Base-by-base conservation (phyloP, 1,140 invertebrate genomes). In the Diabrotica undecimpunctata region DNA sequence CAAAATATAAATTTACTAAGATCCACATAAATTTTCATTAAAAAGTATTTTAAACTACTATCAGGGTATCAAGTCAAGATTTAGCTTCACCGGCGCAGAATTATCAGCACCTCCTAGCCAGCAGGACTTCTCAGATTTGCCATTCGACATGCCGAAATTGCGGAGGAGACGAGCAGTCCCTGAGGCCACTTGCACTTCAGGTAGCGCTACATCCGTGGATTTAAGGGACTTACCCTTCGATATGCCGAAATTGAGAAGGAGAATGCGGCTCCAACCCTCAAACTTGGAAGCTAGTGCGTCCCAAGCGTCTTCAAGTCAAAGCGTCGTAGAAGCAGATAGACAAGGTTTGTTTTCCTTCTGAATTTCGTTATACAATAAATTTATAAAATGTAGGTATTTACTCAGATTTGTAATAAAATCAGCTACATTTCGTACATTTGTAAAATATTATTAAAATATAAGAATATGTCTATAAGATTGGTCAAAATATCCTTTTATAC, bases 71-170 rank as follows among this genome's bases (percentile, higher is more conserved):
- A 89, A 90, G 73, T 87, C 86, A 7, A 75, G 81, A 59, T 83
- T 83, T 68, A 81, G 81, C 41, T 84, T 86, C 46, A 66, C 66
- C 38, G 63, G 50, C 4, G 69, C 37, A 8, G 73, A 75, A 62
- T 57, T 75, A 56, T 70, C 70, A 53, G 68, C 65, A 12, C 66
- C 69, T 76, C 46, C 75, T 73, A 65, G 77, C 76, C 69, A 80
- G 76, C 70, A 80, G 12, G 88, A 90, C 71, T 81, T 91, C 37
- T 84, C 84, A 13, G 89, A 92, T 79, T 81, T 94, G 63, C 92
- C 92, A 0, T 94, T 94, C 71, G 92, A 94, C 69, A 94, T 94
- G 91, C 92, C 92, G n/a, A 95, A 95, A 76, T 78, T 94, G 59
- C 81, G 91, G 53, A 83, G 92, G 54, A 85, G 88, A 76, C 84